Base-by-base conservation (phyloP, 2,113 vertebrate species). In the Cyanistes caeruleus region DNA sequence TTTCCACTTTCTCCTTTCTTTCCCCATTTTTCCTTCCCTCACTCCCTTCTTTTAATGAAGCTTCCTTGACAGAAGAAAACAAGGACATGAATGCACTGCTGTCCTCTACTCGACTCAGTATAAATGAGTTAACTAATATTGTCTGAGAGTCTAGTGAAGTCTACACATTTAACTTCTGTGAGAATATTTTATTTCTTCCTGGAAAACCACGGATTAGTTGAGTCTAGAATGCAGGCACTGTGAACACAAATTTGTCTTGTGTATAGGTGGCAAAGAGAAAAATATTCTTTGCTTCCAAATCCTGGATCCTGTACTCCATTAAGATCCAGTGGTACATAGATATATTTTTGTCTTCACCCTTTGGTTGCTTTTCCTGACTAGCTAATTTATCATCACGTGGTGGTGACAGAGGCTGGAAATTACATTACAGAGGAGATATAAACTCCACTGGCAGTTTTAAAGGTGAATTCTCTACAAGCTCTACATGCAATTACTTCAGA, bases 301-400 rank as follows among this genome's bases (percentile, higher is more conserved):
- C 0, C 0, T 39, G 58, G 55, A 49, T 53, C 11, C 25, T 87
- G 21, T 39, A 60, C 13, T 84, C 17, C 4, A 8, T 15, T 39
- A 27, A 23, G 21, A 77, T 37, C 27, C 16, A 44, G 12, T 2
- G 2, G 21, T 11, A 18, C 13, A 15, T 2, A 37, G 13, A 25
- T 52, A 1, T 43, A 39, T 86, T 92, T 53, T n/a, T 39, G 25
- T 28, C 51, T 77, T 90, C 46, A 52, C 9, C 13, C 43, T 88
- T 43, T 39, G 14, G 28, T 49, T 87, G n/a, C 14, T 23, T 84
- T 70, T 89, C 9, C 11, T 30, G 15, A 16, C 23, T 35, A 37
- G 11, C 31, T 72, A 37, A 55, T 81, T 87, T 89, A 58, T 74
- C 24, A 30, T 41, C 46, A 16, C 43, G 24, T 41, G 28, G 12